Base-by-base conservation (phyloP, 2,888 invertebrate genomes). In the Drosophila vallismaia region DNA sequence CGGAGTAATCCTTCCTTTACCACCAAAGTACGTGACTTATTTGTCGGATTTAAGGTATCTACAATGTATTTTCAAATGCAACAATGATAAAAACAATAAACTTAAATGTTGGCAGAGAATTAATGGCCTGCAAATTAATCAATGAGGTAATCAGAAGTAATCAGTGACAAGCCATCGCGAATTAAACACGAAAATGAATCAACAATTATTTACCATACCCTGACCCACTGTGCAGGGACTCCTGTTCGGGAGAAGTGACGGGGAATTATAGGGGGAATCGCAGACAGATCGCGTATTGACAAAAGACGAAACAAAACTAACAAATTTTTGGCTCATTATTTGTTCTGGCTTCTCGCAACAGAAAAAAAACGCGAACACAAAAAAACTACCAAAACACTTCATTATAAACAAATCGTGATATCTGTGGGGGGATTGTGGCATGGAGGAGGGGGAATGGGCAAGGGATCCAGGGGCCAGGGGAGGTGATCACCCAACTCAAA, bases 71-170 rank as follows among this genome's bases (percentile, higher is more conserved):
- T 49, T 48, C 1, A 24, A 60, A 33, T 58, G 38, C 45, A 54
- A 69, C 58, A 69, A 71, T 60, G 49, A 12, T 19, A 9, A 69
- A 45, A 48, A 46, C 59, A 33, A 63, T 53, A 14, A 49, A 10
- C 40, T 12, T 8, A 4, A 14, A 33, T 19, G 12, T 24, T 36
- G 24, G n/a, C 8, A 26, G 7, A 48, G 19, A 10, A 26, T 19
- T 10, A 36, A 49, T 19, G 10, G 33, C 19, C 38, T 52, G 38
- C 69, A 74, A 75, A 85, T 82, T 75, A 79, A 79, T 85, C 77
- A 77, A 63, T 86, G 76, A 82, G 83, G 79, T 74, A 79, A 85
- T 87, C 83, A 71, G 51, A 82, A 79, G 79, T 74, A 79, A 85
- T 87, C 83, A 71, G 51, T n/a, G 49, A 42, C 14, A 10, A 7